These are phyloP conservation scores for Sebastolobus altivelis DNA, from an alignment of 2,797 vertebrate species.

Conservation along the genomic window DNA sequence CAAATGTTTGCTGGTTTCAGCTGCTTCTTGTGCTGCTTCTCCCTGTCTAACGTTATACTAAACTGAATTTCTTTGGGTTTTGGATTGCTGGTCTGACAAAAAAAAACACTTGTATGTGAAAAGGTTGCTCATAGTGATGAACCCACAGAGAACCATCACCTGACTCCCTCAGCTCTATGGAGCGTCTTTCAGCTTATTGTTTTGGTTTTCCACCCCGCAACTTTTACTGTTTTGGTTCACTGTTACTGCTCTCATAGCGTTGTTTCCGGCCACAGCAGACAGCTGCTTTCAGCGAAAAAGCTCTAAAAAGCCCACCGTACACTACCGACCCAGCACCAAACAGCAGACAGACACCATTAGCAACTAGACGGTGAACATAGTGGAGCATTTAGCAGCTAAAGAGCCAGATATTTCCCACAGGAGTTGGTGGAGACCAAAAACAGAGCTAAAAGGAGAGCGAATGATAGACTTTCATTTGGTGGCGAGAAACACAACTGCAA, in stretches of 20 bases:
- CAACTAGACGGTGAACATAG: not conserved
- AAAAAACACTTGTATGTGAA: not conserved
- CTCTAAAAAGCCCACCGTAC: not conserved
- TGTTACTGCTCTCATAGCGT: not conserved
- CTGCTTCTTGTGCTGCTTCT: not conserved
- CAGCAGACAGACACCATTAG: not conserved
- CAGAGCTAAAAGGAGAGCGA: not conserved
- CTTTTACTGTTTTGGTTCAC: not conserved
- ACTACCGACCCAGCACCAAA: not conserved
- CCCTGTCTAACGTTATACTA: no score
- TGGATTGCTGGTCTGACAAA: not conserved
- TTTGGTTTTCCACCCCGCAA: not conserved
- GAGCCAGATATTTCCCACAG: no score
- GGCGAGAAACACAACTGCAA: not conserved
- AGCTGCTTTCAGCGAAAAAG: not conserved
- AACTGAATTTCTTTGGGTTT: not conserved
- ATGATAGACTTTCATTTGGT: not conserved
- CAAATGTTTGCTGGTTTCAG: not conserved
- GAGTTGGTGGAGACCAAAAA: not conserved
- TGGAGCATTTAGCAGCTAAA: not conserved
- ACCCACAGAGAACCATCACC: not conserved
- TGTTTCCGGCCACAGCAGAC: not conserved
- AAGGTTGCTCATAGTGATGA: not conserved
- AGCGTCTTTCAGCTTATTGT: not conserved
- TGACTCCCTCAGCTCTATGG: not conserved